Conservation (phyloP, 2,113 vertebrate species). For the Ursus arctos region DNA sequence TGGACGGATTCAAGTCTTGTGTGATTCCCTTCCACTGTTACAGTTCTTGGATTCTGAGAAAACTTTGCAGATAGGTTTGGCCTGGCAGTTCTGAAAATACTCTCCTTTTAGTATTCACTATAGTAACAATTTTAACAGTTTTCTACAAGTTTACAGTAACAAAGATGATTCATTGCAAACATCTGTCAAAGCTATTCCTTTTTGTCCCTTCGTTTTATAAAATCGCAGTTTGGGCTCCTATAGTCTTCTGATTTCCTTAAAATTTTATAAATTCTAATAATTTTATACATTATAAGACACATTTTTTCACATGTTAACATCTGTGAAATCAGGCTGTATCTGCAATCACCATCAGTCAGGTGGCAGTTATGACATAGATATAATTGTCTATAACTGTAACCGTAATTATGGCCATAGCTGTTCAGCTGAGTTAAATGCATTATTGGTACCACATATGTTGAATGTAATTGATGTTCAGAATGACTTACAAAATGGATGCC, state of each 20-base stretch:
- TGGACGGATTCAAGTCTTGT: neutral
- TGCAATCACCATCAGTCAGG: neutral
- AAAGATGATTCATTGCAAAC: conserved; percentile 63
- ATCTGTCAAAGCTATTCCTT: conserved; percentile 68
- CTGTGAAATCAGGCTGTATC: conserved; percentile 32
- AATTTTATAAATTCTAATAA: conserved; percentile 18
- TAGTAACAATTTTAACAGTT: conserved; percentile 41
- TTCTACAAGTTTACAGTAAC: conserved; percentile 68
- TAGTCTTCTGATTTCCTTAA: neutral
- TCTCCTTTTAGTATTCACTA: conserved; percentile 54
- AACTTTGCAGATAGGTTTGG: conserved; percentile 7
- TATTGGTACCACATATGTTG: neutral
- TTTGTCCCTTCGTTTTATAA: conserved; percentile 42
- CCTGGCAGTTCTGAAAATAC: conserved; percentile 19
- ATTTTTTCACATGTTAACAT: neutral
- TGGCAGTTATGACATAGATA: neutral
- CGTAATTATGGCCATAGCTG: neutral
- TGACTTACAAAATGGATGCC: neutral
- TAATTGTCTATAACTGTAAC: neutral
- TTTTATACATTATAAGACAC: neutral
- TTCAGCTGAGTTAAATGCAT: neutral
- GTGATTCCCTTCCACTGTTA: neutral
- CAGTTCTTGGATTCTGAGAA: neutral
- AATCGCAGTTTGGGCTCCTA: neutral
- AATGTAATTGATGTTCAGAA: neutral